Evolutionary conservation across 2,113 vertebrate species (phyloP).

Genomic region (Sinocyclocheilus maitianheensis): DNA sequence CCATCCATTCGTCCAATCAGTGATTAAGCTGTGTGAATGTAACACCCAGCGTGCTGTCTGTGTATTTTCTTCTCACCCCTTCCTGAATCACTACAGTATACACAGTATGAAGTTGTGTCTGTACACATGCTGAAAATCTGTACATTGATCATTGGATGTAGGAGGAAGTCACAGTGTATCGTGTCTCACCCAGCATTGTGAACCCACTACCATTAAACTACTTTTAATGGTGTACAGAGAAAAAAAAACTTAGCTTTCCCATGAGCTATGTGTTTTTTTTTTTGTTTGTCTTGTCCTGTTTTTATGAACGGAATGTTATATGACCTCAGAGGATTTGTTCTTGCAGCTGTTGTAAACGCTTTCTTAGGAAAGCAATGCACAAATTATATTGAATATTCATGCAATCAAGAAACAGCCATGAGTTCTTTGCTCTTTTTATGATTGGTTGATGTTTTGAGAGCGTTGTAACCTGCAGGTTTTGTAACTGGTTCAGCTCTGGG

Average conservation of each 20-base stretch:
- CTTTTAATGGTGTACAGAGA: conserved; percentile 1
- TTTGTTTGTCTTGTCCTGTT: background rate
- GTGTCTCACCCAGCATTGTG: conserved; percentile 8
- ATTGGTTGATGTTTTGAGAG: background rate
- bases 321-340: conserved; percentile 13
- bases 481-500: background rate
- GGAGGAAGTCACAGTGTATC: background rate
- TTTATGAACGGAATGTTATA: conserved; percentile 7
- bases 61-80: background rate
- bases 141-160: conserved; percentile 18
- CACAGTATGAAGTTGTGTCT: conserved; percentile 11
- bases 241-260: background rate
- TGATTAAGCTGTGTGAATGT: conserved; percentile 30
- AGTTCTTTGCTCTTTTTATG: background rate
- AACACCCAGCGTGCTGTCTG: background rate
- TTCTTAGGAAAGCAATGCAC: conserved; percentile 2
- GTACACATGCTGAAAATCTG: conserved; percentile 1
- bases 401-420: conserved; percentile 4
- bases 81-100: background rate
- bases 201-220: background rate
- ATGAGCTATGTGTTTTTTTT: conserved; percentile 3
- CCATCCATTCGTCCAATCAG: conserved; percentile 31
- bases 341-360: background rate
- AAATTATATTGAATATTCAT: background rate
- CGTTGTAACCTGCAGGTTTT: background rate